phyloP scores from a whole-genome alignment of 2,113 vertebrate species.

The Riparia riparia region DNA sequence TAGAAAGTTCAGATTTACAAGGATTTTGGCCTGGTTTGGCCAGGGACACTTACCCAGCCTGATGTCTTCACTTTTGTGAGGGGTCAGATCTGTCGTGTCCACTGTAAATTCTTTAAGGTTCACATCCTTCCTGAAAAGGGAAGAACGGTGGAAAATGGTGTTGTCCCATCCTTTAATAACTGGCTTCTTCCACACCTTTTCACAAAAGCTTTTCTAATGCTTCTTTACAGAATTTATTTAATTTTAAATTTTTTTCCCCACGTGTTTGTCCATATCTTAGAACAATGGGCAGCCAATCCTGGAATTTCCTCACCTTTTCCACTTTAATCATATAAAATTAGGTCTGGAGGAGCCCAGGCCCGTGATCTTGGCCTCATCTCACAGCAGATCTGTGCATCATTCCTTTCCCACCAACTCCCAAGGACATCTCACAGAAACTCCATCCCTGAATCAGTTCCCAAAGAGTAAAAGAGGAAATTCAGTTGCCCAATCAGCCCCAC shows the following conservation, averaged over 20 bases:
- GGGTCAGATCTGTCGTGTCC: constrained; percentile 74
- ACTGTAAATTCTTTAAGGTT: constrained; percentile 82
- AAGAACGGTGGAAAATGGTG: background rate
- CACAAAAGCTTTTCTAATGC: background rate
- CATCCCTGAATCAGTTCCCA: background rate
- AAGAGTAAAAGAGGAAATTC: background rate
- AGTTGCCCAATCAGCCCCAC: background rate
- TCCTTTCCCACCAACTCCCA: background rate
- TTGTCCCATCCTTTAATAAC: background rate
- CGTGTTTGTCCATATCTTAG: background rate
- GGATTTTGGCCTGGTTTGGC: background rate
- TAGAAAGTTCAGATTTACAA: background rate
- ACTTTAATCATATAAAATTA: background rate
- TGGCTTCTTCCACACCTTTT: background rate
- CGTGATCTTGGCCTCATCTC: background rate
- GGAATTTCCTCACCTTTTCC: background rate
- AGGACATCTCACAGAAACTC: background rate
- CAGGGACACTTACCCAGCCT: constrained; percentile 78
- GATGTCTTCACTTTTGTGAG: constrained; percentile 79
- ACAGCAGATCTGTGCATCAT: background rate
- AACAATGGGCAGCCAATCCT: background rate
- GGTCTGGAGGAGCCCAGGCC: background rate
- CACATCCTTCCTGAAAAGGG: constrained; percentile 78
- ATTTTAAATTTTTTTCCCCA: background rate
- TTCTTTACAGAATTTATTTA: background rate